Base-by-base conservation (phyloP, 1,140 invertebrate genomes). In the Halictus rubicundus region DNA sequence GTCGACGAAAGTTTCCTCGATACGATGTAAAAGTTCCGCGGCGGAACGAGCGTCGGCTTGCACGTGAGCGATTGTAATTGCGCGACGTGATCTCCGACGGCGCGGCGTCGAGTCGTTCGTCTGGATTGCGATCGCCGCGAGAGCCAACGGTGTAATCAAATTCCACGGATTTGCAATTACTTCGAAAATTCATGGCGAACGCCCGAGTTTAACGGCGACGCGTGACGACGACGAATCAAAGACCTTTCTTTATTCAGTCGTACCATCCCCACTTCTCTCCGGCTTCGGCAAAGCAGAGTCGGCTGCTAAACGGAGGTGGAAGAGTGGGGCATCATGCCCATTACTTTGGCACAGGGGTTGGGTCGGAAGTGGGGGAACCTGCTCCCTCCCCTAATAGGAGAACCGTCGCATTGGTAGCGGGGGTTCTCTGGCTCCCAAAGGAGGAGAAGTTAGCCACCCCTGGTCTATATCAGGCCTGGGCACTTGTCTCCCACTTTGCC, bases 91-190 rank as follows among this genome's bases (percentile, higher is more conserved):
- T 60, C 42, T 19, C 64, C 4, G 6, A 6, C n/a, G 25, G 52
- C 57, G 3, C n/a, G 25, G 52, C 57, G 3, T 23, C 12, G 42
- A 52, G n/a, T 21, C 69, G 63, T 54, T 25, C 64, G 19, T 42
- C 69, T 37, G 39, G 69, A 37, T 73, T 66, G 19, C 46, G 27
- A 68, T 39, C 49, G 64, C 66, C 42, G 10, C 12, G 42, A 46
- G 42, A n/a, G 49, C 64, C 66, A 37, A 14, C n/a, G 64, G 52
- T 14, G 57, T 73, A 79, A 82, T 79, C 76, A 68, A 82, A 82
- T 82, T 79, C 64, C 76, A 82, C 77, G 77, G 76, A 69, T 82
- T 79, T 64, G 69, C 69, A 78, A 82, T 82, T 79, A 79, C 66
- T 68, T 79, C 64, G 69, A 74, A 68, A 73, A 69, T 82, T 82